Evolutionary conservation across 92 coral and sea anemone species (phyloP).

Genomic region (Paramuricea clavata): DNA sequence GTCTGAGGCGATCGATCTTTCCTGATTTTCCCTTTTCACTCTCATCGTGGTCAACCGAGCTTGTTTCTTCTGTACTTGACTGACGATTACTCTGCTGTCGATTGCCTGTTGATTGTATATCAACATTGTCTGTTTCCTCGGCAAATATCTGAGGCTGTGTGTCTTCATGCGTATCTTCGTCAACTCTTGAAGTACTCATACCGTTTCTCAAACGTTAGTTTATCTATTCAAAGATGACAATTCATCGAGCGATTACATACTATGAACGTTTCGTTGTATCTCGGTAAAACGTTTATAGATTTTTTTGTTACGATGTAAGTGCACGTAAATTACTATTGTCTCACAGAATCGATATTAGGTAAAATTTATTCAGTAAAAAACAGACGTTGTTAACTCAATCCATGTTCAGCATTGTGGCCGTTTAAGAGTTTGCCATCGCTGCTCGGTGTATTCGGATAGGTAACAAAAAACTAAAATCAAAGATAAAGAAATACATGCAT

Average conservation of each 20-base stretch:
- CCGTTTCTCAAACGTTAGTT: background rate
- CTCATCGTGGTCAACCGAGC: conserved; percentile 9
- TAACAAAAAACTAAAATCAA: too few species aligned
- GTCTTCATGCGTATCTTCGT: too few species aligned
- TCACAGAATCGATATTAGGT: too few species aligned
- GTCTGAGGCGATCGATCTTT: conserved; percentile 56
- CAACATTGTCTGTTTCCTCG: background rate
- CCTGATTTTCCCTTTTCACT: conserved; percentile 19
- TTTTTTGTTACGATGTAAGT: conserved; percentile 17
- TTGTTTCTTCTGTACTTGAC: background rate
- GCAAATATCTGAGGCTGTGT: background rate
- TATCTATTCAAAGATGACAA: background rate
- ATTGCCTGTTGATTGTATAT: conserved; percentile 11
- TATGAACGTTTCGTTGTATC: background rate
- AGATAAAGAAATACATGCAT: too few species aligned
- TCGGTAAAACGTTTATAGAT: background rate
- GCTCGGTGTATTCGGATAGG: too few species aligned
- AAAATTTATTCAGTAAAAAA: too few species aligned
- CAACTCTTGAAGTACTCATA: background rate
- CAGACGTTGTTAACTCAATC: too few species aligned
- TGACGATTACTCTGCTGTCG: conserved; percentile 1
- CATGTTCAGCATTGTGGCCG: too few species aligned
- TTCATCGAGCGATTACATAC: background rate
- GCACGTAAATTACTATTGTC: too few species aligned
- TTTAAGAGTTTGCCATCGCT: too few species aligned